phyloP scores from a whole-genome alignment of 2,888 invertebrate species.

The Leptodirus hochenwartii region DNA sequence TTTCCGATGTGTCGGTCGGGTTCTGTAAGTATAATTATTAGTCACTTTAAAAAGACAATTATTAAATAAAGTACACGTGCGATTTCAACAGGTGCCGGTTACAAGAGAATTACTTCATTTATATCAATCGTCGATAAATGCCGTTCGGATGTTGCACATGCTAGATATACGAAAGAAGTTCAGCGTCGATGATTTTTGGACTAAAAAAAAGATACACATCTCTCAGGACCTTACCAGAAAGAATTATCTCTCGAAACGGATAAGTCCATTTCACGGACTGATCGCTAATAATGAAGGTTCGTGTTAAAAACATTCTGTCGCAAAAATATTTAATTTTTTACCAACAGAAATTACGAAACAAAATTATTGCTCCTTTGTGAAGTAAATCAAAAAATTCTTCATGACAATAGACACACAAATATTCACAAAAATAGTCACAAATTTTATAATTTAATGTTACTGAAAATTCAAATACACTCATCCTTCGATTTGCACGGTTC shows the following conservation, averaged over 20 bases:
- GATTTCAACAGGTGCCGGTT: constrained; percentile 2
- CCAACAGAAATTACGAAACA: no score
- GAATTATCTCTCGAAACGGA: constrained; percentile 24
- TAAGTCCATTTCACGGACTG: constrained; percentile 23
- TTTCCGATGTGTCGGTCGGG: constrained; percentile 27
- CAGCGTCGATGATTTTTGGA: constrained; percentile 32
- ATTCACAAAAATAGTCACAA: no score
- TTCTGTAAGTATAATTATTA: constrained; percentile 16
- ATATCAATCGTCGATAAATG: constrained; percentile 23
- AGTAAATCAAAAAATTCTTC: no score
- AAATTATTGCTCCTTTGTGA: no score
- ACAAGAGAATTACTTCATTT: constrained; percentile 23
- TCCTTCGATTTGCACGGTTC: no score
- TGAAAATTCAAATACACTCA: no score
- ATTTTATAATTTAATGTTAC: no score
- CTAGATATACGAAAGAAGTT: constrained; percentile 70
- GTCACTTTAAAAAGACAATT: not conserved
- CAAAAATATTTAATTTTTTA: constrained; percentile 11
- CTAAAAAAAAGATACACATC: constrained; percentile 24
- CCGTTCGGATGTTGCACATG: constrained; percentile 44
- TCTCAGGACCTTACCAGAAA: constrained; percentile 24
- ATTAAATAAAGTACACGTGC: no score
- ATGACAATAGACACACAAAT: no score
- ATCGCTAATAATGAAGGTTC: constrained; percentile 17
- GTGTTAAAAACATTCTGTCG: constrained; percentile 10